Evolutionary conservation across 2,888 invertebrate species (phyloP).

Genomic region (Plemyria rubiginata): DNA sequence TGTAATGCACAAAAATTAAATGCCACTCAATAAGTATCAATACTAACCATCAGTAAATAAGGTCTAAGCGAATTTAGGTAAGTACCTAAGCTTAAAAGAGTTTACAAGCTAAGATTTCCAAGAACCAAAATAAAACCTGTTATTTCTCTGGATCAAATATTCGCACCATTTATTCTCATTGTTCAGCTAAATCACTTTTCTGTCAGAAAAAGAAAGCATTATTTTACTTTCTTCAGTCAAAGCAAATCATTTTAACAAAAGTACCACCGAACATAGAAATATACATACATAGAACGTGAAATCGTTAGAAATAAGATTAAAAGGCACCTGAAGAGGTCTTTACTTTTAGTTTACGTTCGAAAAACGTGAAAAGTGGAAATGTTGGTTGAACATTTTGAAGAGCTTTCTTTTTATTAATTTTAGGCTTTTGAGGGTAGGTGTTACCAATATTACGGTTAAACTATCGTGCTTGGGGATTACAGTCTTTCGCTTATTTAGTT

Average conservation of each 20-base stretch:
- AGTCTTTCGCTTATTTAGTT: neutral
- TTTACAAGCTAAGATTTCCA: slow-evolving; percentile 1
- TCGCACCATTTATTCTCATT: slow-evolving; percentile 34
- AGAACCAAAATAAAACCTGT: slow-evolving; percentile 17
- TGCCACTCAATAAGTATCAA: slow-evolving; percentile 15
- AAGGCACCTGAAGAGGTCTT: slow-evolving; percentile 29
- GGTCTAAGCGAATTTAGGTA: slow-evolving; percentile 12
- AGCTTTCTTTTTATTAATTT: slow-evolving; percentile 5
- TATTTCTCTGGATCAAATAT: slow-evolving; percentile 28
- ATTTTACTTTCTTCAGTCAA: slow-evolving; percentile 32
- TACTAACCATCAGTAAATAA: slow-evolving; percentile 3
- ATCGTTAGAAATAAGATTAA: slow-evolving; percentile 34
- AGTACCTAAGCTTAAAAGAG: no score
- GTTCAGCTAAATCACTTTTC: slow-evolving; percentile 35
- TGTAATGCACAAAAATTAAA: slow-evolving; percentile 6
- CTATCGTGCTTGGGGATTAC: no score
- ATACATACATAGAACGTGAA: slow-evolving; percentile 21
- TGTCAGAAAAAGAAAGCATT: slow-evolving; percentile 35
- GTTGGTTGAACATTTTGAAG: slow-evolving; percentile 2
- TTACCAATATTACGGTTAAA: neutral
- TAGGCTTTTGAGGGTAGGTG: neutral
- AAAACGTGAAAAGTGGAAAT: slow-evolving; percentile 16
- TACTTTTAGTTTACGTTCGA: slow-evolving; percentile 23
- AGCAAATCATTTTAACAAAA: slow-evolving; percentile 33
- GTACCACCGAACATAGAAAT: slow-evolving; percentile 19